A percentile compares a stretch with the other conserved stretches of the same genome.
These are phyloP conservation scores for Augochlorella aurata DNA, from an alignment of 2,888 invertebrate species.

Conservation along the genomic window DNA sequence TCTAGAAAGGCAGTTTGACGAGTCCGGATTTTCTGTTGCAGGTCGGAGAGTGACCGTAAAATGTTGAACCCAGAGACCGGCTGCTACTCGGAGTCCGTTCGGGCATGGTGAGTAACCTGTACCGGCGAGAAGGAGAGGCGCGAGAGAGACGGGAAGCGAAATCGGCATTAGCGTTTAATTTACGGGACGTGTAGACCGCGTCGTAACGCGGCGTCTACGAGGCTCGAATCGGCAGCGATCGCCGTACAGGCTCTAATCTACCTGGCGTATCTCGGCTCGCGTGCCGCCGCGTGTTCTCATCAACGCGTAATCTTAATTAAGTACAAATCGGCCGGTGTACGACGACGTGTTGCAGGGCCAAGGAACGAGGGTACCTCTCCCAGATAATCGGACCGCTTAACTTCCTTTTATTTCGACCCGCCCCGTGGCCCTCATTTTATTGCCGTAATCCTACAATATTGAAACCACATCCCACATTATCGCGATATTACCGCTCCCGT, in stretches of 20 bases:
- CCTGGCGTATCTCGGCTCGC: conserved; percentile 58
- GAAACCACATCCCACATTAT: conserved; percentile 21
- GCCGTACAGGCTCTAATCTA: conserved; percentile 50
- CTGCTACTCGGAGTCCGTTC: conserved; percentile 80
- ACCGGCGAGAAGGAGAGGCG: conserved; percentile 4
- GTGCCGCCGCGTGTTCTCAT: conserved; percentile 65
- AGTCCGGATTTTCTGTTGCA: conserved; percentile 65
- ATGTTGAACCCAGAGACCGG: conserved; percentile 80
- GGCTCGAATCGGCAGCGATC: conserved; percentile 27
- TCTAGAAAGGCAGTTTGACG: background rate
- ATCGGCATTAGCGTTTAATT: conserved; percentile 38
- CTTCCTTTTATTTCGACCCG: conserved; percentile 23
- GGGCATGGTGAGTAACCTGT: conserved; percentile 78
- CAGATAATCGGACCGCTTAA: conserved; percentile 40
- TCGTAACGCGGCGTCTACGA: conserved; percentile 35
- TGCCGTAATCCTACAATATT: conserved; percentile 24
- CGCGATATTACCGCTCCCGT: conserved; percentile 3
- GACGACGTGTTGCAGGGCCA: conserved; percentile 48
- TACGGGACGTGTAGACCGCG: conserved; percentile 23
- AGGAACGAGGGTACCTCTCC: conserved; percentile 3
- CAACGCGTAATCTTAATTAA: conserved; percentile 73
- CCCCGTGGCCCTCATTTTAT: conserved; percentile 2
- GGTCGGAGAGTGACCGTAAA: conserved; percentile 80
- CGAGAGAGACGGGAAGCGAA: background rate
- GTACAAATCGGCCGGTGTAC: conserved; percentile 60